A percentile compares a stretch with the other conserved stretches of the same genome.
phyloP scores from a whole-genome alignment of 92 coral and sea anemone genomes.

The Heteractis magnifica region DNA sequence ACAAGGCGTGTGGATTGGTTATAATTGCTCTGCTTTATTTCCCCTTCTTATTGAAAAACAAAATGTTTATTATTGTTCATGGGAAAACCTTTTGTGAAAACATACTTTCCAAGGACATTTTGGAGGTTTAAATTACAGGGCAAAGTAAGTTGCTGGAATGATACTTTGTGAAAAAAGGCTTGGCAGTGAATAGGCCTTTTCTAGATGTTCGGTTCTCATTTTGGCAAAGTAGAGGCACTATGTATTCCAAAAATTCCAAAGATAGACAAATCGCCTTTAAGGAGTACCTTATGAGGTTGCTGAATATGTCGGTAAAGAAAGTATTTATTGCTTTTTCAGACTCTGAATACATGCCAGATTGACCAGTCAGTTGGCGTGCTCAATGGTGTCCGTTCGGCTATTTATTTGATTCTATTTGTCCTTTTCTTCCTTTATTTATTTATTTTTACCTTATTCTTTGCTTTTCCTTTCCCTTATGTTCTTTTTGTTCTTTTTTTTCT shows the following conservation, averaged over 20 bases:
- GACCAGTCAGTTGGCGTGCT: too few species aligned
- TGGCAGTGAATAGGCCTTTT: neutral
- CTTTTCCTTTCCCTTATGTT: neutral
- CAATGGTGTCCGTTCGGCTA: neutral
- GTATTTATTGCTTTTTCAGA: neutral
- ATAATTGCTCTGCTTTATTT: neutral
- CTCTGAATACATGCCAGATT: neutral
- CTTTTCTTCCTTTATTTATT: neutral
- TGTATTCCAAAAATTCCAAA: neutral
- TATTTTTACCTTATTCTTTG: neutral
- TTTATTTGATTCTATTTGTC: neutral
- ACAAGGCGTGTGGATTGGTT: neutral
- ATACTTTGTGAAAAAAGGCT: neutral
- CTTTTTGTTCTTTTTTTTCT: neutral
- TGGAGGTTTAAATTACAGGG: neutral
- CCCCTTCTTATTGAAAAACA: neutral
- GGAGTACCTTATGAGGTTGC: neutral
- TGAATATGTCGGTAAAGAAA: neutral
- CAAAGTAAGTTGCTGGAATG: neutral
- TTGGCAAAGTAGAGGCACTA: neutral
- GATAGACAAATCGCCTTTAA: neutral
- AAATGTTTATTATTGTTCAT: conserved; percentile 3
- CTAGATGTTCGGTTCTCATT: neutral
- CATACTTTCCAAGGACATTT: neutral
- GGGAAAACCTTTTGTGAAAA: neutral